Base-by-base conservation (phyloP, 2,113 vertebrate genomes). In the Dromas ardeola region DNA sequence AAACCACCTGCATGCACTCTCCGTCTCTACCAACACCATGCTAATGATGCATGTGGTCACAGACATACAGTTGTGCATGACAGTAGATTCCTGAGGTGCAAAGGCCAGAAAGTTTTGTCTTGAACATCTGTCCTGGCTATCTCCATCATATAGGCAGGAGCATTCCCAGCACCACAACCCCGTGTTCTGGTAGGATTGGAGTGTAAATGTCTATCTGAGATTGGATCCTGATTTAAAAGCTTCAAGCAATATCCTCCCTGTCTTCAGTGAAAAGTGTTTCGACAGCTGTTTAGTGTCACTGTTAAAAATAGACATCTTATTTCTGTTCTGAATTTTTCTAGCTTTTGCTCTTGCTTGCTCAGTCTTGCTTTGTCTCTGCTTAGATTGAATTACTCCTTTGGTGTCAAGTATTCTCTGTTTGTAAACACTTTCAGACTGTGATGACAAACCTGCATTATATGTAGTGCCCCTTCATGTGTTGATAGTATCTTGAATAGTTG, bases 381-480 rank as follows among this genome's bases (percentile, higher is more conserved):
- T 94, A 45, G 77, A 84, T n/a, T 87, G 91, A 76, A 85, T 91
- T 81, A 81, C 67, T 61, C 29, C 9, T 80, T 70, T 86, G 69
- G 72, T 97, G 83, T 93, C 78, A 85, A 3, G 62, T 61, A 34
- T 63, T 89, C 56, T 63, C 29, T 50, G 38, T 71, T 77, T 82
- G 80, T 88, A 94, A 95, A 91, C 70, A 20, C 40, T 91, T 56
- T 32, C 27, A 84, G 83, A 12, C 43, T 73, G 84, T 42, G 92
- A 56, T 91, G 91, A 92, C 70, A 93, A 72, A 94, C 62, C 77
- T 97, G 86, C n/a, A 16, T 92, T 91, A 42, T n/a, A 18, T 59
- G 43, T 59, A 23, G 40, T 76, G 61, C 49, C 70, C 34, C 32
- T 63, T 81, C 61, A 10, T 45, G 52, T 89, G 73, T 59, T 91